Base-by-base conservation (phyloP, 37 sponge, comb jelly and placozoan species). In the Cliona cf. orientalis region DNA sequence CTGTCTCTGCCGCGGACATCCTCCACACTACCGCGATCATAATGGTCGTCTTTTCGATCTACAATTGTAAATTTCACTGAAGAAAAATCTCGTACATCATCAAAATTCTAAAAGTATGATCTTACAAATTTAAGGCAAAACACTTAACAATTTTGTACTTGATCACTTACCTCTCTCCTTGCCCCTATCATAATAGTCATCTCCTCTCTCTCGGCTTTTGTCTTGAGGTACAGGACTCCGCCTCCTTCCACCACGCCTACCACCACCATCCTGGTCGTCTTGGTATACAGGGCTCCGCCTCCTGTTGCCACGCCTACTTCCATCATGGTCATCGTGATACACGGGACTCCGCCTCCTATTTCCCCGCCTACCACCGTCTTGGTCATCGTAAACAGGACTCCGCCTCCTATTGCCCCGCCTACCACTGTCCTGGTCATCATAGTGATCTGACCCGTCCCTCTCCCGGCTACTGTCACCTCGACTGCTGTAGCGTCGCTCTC, bases 111-210 rank as follows among this genome's bases (percentile, higher is more conserved):
- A n/a, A n/a, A n/a, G n/a, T n/a, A n/a, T n/a, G n/a, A n/a, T n/a
- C n/a, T n/a, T n/a, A n/a, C n/a, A n/a, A n/a, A n/a, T n/a, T n/a
- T n/a, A n/a, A n/a, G n/a, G n/a, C n/a, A n/a, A n/a, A n/a, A n/a
- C n/a, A n/a, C n/a, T n/a, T n/a, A n/a, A n/a, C n/a, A n/a, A n/a
- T n/a, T n/a, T n/a, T n/a, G n/a, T n/a, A n/a, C n/a, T n/a, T n/a
- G 66, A 72, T 1, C 33, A 49, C 53, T 14, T 49, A 14, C 53
- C 53, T 49, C 55, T 72, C 36, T 72, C 76, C 11, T 75, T 59
- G 19, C 42, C 59, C 9, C 59, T 1, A 2, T 28, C 26, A 14
- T 49, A 9, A 49, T 72, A 22, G 22, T 71, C 73, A 4, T 53
- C 36, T 25, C 36, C 6, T 43, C 46, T 71, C 2, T 23, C 46